A percentile compares a stretch with the other conserved stretches of the same genome.
phyloP scores from a whole-genome alignment of 1,140 invertebrate species.

The Teleogryllus occipitalis region DNA sequence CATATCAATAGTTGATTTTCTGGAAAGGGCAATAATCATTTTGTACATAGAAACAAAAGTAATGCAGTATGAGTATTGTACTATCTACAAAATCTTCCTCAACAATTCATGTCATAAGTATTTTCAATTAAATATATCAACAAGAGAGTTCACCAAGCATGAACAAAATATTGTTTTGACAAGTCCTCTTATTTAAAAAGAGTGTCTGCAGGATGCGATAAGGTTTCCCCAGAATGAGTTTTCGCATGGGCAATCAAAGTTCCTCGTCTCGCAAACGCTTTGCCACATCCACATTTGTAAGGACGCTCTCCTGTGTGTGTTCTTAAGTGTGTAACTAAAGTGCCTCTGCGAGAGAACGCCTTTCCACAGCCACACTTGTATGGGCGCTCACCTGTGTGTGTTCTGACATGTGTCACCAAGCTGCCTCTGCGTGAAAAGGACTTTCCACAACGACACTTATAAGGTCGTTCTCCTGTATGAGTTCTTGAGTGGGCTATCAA shows the following conservation, averaged over 20 bases:
- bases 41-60: too few relatives aligned
- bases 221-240: constrained; percentile 7
- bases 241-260: neutral
- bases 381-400: constrained; percentile 50
- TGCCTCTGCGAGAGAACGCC: constrained; percentile 36
- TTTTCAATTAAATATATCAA: too few relatives aligned
- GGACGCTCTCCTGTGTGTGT: constrained; percentile 9
- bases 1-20: too few relatives aligned
- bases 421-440: constrained; percentile 5
- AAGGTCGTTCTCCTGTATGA: constrained; percentile 26
- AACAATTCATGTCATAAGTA: too few relatives aligned
- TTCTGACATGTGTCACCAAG: constrained; percentile 29
- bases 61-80: too few relatives aligned
- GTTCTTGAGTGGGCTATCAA: constrained; percentile 40
- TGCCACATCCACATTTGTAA: neutral
- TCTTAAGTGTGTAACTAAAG: neutral
- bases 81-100: too few relatives aligned
- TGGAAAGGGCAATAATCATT: too few relatives aligned
- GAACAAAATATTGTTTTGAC: too few relatives aligned
- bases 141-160: too few relatives aligned
- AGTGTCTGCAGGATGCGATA: neutral
- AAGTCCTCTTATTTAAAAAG: neutral
- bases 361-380: constrained; percentile 45
- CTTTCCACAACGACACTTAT: constrained; percentile 16
- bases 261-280: neutral